Evolutionary conservation across 2,113 vertebrate genomes (phyloP).

Genomic region (Empidonax traillii): DNA sequence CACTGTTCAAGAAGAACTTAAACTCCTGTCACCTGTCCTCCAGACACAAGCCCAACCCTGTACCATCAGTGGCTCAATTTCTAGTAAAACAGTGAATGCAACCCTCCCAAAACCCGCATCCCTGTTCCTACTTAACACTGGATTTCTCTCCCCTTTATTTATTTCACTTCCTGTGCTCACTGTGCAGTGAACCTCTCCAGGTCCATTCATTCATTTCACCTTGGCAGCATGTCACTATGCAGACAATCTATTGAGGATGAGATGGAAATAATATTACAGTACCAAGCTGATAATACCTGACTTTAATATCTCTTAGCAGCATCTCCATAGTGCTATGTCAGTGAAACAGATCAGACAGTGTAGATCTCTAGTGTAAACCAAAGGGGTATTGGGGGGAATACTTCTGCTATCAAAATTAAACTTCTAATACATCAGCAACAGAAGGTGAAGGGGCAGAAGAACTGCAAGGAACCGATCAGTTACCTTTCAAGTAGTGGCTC

Average conservation of each 20-base stretch:
- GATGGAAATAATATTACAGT: constrained; percentile 41
- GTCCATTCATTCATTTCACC: constrained; percentile 40
- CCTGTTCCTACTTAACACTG: neutral
- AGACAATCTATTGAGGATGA: constrained; percentile 39
- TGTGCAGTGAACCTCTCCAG: neutral
- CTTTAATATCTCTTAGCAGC: constrained; percentile 49
- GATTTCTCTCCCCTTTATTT: neutral
- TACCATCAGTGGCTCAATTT: neutral
- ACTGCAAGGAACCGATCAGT: neutral
- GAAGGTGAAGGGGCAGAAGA: neutral
- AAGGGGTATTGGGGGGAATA: neutral
- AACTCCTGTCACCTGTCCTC: neutral
- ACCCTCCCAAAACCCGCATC: neutral
- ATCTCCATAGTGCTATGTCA: constrained; percentile 34
- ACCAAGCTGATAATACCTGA: constrained; percentile 33
- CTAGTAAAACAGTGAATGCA: neutral
- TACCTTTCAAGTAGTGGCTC: neutral
- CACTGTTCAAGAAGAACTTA: neutral
- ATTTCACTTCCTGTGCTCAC: neutral
- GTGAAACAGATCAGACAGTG: constrained; percentile 12
- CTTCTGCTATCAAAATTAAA: constrained; percentile 31
- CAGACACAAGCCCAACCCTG: neutral
- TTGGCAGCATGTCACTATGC: constrained; percentile 21
- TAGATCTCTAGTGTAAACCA: neutral
- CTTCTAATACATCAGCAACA: neutral